Base-by-base conservation (phyloP, 2,113 vertebrate genomes). In the Carassius auratus region DNA sequence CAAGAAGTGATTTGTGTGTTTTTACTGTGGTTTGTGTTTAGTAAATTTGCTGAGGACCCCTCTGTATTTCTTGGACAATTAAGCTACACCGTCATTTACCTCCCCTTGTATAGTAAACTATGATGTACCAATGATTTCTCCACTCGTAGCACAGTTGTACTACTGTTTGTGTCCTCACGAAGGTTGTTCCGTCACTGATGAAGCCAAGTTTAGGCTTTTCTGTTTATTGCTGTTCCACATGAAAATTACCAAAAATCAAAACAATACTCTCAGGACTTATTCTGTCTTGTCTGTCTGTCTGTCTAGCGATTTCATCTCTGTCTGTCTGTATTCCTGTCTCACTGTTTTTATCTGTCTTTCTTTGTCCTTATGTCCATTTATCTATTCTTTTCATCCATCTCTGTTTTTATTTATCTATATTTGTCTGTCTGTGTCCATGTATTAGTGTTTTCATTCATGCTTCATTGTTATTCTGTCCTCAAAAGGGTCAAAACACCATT, bases 11-110 rank as follows among this genome's bases (percentile, higher is more conserved):
- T 85, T 85, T 89, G 82, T 81, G 90, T 89, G 79, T 84, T 84
- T 83, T 87, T 74, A 33, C 73, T 64, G 84, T 57, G 78, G 87
- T 86, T 87, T 85, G 82, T 91, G 86, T 91, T 88, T 86, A 88
- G 88, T 50, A 87, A 77, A 87, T 77, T 81, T 14, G 10, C 79
- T 61, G 80, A 84, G 78, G 78, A 86, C 62, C 80, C 73, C 84
- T 69, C 61, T 48, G 83, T 79, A 82, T 89, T 86, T 85, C 48
- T 86, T 86, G 83, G 59, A 57, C 71, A 83, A 87, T 89, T 88
- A 74, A 80, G 52, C n/a, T 73, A 52, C 59, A 69, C 57, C 78
- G 62, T 86, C 84, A 66, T 87, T 89, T 80, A 84, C 79, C 85
- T 89, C 75, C 77, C 64, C 66, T 83, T 77, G 38, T 59, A 68